Base-by-base conservation (phyloP, 2,888 invertebrate genomes). In the Halictus ligatus region DNA sequence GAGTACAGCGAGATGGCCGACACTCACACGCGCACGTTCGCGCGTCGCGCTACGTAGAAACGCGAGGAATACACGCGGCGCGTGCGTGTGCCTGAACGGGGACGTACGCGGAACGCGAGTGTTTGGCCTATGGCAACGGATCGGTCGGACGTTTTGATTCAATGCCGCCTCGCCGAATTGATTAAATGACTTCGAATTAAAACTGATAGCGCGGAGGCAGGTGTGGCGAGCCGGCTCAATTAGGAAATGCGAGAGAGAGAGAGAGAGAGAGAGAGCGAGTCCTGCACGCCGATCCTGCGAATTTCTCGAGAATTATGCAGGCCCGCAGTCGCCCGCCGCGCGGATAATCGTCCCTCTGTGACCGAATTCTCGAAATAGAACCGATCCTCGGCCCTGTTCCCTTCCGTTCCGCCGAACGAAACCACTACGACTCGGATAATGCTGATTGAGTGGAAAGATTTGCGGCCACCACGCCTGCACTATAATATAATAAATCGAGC, bases 131-230 rank as follows among this genome's bases (percentile, higher is more conserved):
- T 81, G 84, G 83, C 88, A 89, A 78, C 84, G 88, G 86, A 72
- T 83, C 81, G 82, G 81, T 80, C 60, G 90, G 91, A 91, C 90
- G 88, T 89, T 91, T 90, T 89, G 91, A 90, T 92, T 88, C 92
- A 91, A 92, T 91, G 92, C 92, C 88, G 90, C 85, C 90, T 86
- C 88, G 91, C 82, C 87, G 90, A 89, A 90, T 89, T 92, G 93
- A 92, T 92, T 92, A 91, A 92, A 92, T 88, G 91, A 90, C 92
- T 92, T 89, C 74, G 79, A 91, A 90, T 91, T 90, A 90, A 91
- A 92, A 92, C 89, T 85, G 87, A 90, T 90, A 84, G 90, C 69
- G 83, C 86, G 78, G 84, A 90, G 76, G 86, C 90, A 90, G 90
- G 90, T 90, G 90, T 82, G 77, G 83, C 78, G 78, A 40, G 64